Conservation (phyloP, 2,113 vertebrate genomes). For the Chlorodrepanis virens region DNA sequence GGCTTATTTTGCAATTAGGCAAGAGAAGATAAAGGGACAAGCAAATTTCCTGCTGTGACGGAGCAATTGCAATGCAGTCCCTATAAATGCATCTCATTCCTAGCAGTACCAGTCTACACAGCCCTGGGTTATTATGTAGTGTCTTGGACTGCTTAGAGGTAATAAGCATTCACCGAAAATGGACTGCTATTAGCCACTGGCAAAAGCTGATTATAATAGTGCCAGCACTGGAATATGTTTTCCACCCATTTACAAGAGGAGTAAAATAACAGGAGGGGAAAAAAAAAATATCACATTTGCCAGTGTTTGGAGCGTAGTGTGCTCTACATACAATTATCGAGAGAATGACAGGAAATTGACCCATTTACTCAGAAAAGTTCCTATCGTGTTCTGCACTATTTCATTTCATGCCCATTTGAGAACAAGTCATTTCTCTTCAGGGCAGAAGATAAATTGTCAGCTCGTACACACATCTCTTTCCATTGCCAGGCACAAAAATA, state of each 20-base stretch:
- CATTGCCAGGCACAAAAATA: slow-evolving; percentile 56
- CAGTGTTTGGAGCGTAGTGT: background rate
- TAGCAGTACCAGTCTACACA: slow-evolving; percentile 41
- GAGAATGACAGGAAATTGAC: slow-evolving; percentile 69
- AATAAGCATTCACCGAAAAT: slow-evolving; percentile 66
- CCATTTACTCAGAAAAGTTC: slow-evolving; percentile 59
- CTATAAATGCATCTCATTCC: slow-evolving; percentile 43
- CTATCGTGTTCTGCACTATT: slow-evolving; percentile 53
- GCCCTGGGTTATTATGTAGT: slow-evolving; percentile 49
- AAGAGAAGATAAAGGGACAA: slow-evolving; percentile 42
- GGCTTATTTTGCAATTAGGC: slow-evolving; percentile 33
- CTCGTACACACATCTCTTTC: slow-evolving; percentile 37
- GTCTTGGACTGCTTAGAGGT: slow-evolving; percentile 60
- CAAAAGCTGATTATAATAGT: slow-evolving; percentile 65
- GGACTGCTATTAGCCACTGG: slow-evolving; percentile 64
- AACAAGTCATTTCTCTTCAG: slow-evolving; percentile 65
- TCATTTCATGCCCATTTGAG: slow-evolving; percentile 69
- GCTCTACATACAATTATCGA: slow-evolving; percentile 62
- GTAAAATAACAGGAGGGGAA: slow-evolving; percentile 37
- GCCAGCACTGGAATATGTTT: slow-evolving; percentile 61
- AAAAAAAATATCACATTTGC: background rate
- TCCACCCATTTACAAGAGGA: slow-evolving; percentile 56
- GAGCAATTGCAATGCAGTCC: background rate
- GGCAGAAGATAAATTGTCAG: slow-evolving; percentile 61
- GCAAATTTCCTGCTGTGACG: slow-evolving; percentile 53